Evolutionary conservation across 2,888 invertebrate genomes (phyloP).

Genomic region (Aphidoletes aphidimyza): DNA sequence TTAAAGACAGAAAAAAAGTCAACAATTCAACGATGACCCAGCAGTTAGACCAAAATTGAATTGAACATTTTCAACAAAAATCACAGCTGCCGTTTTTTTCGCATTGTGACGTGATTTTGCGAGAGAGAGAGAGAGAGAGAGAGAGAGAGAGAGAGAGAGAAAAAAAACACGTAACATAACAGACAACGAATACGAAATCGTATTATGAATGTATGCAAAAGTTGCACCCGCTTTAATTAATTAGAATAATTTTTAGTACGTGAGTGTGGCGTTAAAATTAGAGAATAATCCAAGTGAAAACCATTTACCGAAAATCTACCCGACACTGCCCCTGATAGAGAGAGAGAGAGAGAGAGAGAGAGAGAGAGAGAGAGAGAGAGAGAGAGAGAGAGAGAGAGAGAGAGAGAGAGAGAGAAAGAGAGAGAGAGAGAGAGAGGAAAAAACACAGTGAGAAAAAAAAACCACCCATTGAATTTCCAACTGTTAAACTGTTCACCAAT

Average conservation of each 20-base stretch:
- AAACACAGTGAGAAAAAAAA: background rate
- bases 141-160: background rate
- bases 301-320: background rate
- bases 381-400: background rate
- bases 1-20: background rate
- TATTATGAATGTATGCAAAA: conserved; percentile 36
- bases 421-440: background rate
- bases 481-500: conserved; percentile 46
- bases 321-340: too few species aligned
- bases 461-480: conserved; percentile 36
- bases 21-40: too few species aligned
- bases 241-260: conserved; percentile 38
- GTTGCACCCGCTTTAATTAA: conserved; percentile 30
- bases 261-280: conserved; percentile 24
- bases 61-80: too few species aligned
- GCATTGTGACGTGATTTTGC: too few species aligned
- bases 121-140: too few species aligned
- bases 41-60: too few species aligned
- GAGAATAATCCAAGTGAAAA: conserved; percentile 49
- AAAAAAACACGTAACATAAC: background rate
- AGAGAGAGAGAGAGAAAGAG: background rate
- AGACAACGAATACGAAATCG: background rate
- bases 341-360: background rate
- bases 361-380: background rate
- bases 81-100: too few species aligned